Conservation (phyloP, 2,888 invertebrate genomes). For the Drosophila fulvimacula region DNA sequence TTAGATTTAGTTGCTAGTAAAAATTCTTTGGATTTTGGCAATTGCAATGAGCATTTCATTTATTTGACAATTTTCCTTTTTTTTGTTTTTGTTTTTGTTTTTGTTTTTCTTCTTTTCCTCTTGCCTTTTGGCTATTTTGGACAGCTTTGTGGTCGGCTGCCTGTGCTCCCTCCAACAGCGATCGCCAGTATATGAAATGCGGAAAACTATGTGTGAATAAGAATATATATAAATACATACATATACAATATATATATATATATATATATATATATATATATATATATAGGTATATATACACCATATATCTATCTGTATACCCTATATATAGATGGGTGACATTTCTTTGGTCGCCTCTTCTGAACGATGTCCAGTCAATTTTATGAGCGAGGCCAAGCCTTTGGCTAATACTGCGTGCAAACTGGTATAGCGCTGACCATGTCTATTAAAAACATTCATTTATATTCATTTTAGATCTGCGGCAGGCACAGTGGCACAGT, state of each 20-base stretch:
- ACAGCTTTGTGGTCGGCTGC: conserved; percentile 48
- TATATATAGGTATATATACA: conserved; percentile 13
- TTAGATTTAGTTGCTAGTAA: conserved; percentile 65
- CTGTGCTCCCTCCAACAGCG: conserved; percentile 35
- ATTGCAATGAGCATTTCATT: conserved; percentile 80
- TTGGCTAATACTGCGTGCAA: conserved; percentile 52
- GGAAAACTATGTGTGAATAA: conserved; percentile 76
- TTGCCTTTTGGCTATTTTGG: conserved; percentile 70
- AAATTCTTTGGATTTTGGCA: conserved; percentile 80
- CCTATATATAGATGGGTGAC: conserved; percentile 76
- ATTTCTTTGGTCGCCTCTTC: conserved; percentile 58
- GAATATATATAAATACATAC: conserved; percentile 13
- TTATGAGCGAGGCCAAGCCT: conserved; percentile 61
- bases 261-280: not conserved
- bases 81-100: not conserved
- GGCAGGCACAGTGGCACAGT: conserved; percentile 42
- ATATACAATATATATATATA: no score
- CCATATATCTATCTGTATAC: conserved; percentile 17
- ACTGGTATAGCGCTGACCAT: conserved; percentile 37
- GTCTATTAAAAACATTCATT: conserved; percentile 54
- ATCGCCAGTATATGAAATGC: conserved; percentile 73
- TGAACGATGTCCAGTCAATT: conserved; percentile 75
- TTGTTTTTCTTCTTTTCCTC: conserved; percentile 3
- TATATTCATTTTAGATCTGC: conserved; percentile 43
- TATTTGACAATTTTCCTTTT: conserved; percentile 58